A percentile compares a stretch with the other conserved stretches of the same genome.
phyloP scores from a whole-genome alignment of 2,888 invertebrate species.

The Noctua janthe region DNA sequence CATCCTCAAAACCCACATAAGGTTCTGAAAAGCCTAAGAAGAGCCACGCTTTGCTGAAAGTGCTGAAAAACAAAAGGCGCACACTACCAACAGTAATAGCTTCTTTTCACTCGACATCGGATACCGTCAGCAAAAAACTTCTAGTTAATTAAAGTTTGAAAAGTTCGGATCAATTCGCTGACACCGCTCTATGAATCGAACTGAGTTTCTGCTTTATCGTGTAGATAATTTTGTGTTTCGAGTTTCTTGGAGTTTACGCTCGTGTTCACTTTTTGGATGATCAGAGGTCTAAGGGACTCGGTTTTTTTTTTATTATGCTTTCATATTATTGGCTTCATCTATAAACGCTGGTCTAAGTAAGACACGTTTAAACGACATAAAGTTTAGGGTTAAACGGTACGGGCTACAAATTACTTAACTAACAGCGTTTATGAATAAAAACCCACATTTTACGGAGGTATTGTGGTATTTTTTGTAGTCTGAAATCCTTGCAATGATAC shows the following conservation, averaged over 20 bases:
- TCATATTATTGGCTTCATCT: not conserved
- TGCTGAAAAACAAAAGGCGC: slow-evolving; percentile 64
- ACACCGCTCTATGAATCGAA: slow-evolving; percentile 42
- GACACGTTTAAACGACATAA: not conserved
- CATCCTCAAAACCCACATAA: slow-evolving; percentile 52
- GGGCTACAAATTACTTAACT: not conserved
- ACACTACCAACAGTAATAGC: slow-evolving; percentile 69
- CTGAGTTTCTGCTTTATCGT: slow-evolving; percentile 46
- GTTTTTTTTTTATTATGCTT: not conserved
- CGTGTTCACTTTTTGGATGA: slow-evolving; percentile 29
- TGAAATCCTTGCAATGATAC: not conserved
- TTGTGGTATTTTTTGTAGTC: too few relatives aligned
- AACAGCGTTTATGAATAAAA: not conserved
- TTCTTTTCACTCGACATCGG: slow-evolving; percentile 67
- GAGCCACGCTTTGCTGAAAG: slow-evolving; percentile 64
- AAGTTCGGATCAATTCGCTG: slow-evolving; percentile 59
- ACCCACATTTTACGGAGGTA: not conserved
- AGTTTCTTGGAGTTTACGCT: slow-evolving; percentile 8
- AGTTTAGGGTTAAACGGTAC: not conserved
- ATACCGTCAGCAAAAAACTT: slow-evolving; percentile 68
- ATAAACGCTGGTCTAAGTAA: not conserved
- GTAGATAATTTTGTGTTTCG: slow-evolving; percentile 52
- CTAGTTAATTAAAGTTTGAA: slow-evolving; percentile 61
- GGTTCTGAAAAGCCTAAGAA: slow-evolving; percentile 62
- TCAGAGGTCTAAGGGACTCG: not conserved